phyloP scores from a whole-genome alignment of 2,113 vertebrate genomes.

The Toxotes chatareus region DNA sequence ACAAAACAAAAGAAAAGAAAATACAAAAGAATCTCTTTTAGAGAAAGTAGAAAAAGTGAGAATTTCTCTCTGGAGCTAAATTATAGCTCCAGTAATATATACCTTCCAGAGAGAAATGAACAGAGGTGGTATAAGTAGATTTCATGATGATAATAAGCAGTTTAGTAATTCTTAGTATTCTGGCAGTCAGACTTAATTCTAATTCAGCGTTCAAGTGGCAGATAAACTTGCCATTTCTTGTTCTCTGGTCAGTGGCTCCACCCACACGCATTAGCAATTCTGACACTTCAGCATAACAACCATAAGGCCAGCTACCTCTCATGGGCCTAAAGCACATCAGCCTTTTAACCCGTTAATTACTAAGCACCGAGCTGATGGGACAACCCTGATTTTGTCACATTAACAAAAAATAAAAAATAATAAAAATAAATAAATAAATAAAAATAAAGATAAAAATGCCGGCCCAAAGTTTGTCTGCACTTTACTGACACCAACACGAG shows the following conservation, averaged over 20 bases:
- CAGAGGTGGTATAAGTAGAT: conserved; percentile 24
- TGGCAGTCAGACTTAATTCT: conserved; percentile 44
- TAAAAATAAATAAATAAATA: too few relatives aligned
- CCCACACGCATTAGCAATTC: conserved; percentile 64
- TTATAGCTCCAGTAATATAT: not conserved
- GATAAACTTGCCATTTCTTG: conserved; percentile 42
- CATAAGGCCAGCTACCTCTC: conserved; percentile 69
- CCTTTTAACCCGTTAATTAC: conserved; percentile 63
- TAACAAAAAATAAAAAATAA: too few relatives aligned
- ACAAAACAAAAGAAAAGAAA: not conserved
- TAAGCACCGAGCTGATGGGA: conserved; percentile 32
- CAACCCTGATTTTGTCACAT: conserved; percentile 44
- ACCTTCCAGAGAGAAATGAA: not conserved
- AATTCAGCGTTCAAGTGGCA: conserved; percentile 53
- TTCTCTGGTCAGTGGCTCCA: conserved; percentile 58
- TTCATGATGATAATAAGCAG: conserved; percentile 54
- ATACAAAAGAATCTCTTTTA: conserved; percentile 23
- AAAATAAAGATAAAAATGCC: conserved; percentile 1
- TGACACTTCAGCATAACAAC: conserved; percentile 60
- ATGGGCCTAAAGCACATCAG: conserved; percentile 62
- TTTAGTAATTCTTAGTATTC: conserved; percentile 45
- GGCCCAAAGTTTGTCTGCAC: conserved; percentile 63
- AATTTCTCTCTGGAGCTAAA: conserved; percentile 38
- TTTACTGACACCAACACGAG: conserved; percentile 61
- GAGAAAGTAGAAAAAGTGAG: conserved; percentile 23